phyloP scores from a whole-genome alignment of 2,113 vertebrate species.

The Myiozetetes cayanensis region DNA sequence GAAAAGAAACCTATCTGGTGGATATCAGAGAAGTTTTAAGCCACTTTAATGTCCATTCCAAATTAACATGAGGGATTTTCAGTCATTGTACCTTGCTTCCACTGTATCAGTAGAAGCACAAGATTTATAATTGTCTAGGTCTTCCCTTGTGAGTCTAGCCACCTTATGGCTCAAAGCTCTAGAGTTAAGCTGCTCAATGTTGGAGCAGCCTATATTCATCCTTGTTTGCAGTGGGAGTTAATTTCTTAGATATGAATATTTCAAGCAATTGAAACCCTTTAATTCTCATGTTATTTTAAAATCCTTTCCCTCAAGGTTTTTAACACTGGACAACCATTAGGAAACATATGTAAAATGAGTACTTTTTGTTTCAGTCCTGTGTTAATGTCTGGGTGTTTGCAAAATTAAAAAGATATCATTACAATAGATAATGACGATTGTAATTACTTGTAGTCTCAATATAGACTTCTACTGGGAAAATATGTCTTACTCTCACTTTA shows the following conservation, averaged over 20 bases:
- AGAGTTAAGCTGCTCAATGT: background rate
- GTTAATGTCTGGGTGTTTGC: conserved; percentile 27
- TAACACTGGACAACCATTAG: background rate
- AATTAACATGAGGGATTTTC: background rate
- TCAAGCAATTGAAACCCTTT: background rate
- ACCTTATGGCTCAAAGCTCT: background rate
- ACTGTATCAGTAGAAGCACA: background rate
- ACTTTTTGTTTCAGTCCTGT: conserved; percentile 10
- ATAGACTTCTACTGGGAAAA: conserved; percentile 12
- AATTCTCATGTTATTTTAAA: conserved; percentile 36
- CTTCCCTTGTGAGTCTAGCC: background rate
- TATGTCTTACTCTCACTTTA: background rate
- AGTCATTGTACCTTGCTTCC: background rate
- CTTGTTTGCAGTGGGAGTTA: background rate
- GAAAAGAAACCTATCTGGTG: background rate
- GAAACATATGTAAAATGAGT: background rate
- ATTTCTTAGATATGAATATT: conserved; percentile 3
- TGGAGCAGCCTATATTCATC: background rate
- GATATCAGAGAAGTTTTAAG: background rate
- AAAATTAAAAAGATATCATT: conserved; percentile 33
- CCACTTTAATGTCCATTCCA: background rate
- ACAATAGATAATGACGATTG: conserved; percentile 32
- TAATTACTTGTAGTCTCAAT: conserved; percentile 34
- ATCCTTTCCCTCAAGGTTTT: background rate
- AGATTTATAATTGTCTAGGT: background rate